Base-by-base conservation (phyloP, 2,113 vertebrate species). In the Coryphaenoides rupestris region DNA sequence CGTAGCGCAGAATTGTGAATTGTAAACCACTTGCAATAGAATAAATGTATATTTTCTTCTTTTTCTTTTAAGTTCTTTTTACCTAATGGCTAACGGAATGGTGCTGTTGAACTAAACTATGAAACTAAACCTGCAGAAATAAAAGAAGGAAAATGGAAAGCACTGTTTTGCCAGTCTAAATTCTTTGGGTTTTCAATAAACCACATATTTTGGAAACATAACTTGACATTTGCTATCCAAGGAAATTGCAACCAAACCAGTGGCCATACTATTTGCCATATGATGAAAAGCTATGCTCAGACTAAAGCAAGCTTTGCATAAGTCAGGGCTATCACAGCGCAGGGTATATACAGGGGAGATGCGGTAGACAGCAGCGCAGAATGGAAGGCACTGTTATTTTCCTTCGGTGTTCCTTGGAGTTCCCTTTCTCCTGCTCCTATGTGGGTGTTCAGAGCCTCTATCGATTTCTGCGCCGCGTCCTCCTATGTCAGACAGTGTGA, bases 391-490 rank as follows among this genome's bases (percentile, higher is more conserved):
- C 85, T 82, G 73, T 76, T 67, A 78, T 79, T 85, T 40, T 40
- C 33, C 84, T 77, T 74, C 6, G 55, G 78, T 82, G 73, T 74
- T 50, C 9, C 47, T n/a, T 16, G 5, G 47, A 2, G 78, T 75
- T 72, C 72, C 75, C 67, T 70, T 74, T 64, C 74, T n/a, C 76
- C 68, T 69, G 67, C 82, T 80, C 73, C 69, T 80, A 66, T 72
- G 78, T 72, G 75, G 83, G 82, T 77, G 81, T 89, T 89, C 78
- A 81, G 77, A 82, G 79, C 83, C 77, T 78, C 72, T 85, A 91
- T 90, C 84, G 89, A 91, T 91, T 90, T 84, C 75, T 33, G 69
- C 74, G 76, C 62, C 55, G 83, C 87, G 85, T 86, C 86, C 79
- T 84, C 71, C 80, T 75, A 67, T 83, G 78, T 86, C 84, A 86